These are phyloP conservation scores for Sminthopsis crassicaudata DNA, from an alignment of 2,113 vertebrate species.

Conservation along the genomic window DNA sequence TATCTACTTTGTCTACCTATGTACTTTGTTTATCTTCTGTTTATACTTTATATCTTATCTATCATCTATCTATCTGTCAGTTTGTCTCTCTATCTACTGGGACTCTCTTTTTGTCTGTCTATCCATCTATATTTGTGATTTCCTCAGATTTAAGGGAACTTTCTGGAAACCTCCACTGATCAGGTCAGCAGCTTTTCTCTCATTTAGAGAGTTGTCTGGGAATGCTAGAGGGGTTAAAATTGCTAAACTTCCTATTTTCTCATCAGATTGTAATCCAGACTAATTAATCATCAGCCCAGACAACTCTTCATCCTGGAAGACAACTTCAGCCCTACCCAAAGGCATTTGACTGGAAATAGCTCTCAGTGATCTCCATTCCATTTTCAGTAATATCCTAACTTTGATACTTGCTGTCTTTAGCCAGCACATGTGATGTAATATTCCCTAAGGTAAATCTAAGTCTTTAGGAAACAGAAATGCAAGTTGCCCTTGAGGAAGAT, in stretches of 20 bases:
- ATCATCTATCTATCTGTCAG: too few species aligned
- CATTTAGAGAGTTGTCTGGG: background rate
- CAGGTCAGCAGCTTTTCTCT: background rate
- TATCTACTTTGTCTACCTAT: too few species aligned
- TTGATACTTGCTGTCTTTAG: background rate
- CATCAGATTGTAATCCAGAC: background rate
- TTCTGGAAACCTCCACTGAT: background rate
- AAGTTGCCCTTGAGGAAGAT: conserved; percentile 45
- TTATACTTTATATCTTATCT: too few species aligned
- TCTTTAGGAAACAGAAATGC: conserved; percentile 16
- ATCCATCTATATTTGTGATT: background rate
- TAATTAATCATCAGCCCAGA: background rate
- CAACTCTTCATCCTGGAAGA: background rate
- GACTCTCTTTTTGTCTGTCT: too few species aligned
- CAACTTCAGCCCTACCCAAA: background rate
- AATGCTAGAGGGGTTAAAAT: background rate
- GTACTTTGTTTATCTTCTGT: too few species aligned
- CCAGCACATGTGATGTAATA: conserved; percentile 35
- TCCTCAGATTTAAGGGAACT: background rate
- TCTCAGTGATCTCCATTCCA: background rate
- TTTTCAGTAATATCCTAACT: background rate
- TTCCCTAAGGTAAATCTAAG: conserved; percentile 44
- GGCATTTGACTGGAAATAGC: background rate
- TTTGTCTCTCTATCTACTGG: too few species aligned
- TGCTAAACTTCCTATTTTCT: background rate